A percentile compares a stretch with the other conserved stretches of the same genome.
These are phyloP conservation scores for Propithecus coquereli DNA, from an alignment of 2,113 vertebrate species.

Conservation along the genomic window DNA sequence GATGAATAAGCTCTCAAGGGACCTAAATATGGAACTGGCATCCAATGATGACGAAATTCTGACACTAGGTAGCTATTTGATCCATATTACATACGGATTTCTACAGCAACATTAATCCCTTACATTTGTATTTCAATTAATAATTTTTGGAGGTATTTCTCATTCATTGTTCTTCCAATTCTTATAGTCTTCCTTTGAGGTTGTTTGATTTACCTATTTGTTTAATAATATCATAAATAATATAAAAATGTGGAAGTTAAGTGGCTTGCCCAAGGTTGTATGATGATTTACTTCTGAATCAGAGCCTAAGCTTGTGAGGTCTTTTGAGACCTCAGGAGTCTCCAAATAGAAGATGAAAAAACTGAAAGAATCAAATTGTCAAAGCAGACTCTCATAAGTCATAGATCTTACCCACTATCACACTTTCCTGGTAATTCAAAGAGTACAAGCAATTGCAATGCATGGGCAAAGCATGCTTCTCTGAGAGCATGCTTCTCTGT, in stretches of 20 bases:
- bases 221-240: neutral
- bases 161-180: neutral
- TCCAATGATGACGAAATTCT: neutral
- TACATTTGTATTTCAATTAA: neutral
- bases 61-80: neutral
- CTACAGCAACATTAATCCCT: neutral
- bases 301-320: neutral
- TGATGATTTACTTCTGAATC: neutral
- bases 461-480: neutral
- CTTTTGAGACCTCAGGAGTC: neutral
- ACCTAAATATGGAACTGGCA: neutral
- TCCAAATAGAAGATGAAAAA: neutral
- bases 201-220: neutral
- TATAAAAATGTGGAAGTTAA: neutral
- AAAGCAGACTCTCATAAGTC: neutral
- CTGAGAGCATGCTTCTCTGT: neutral
- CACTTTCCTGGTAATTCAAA: neutral
- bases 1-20: neutral
- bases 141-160: neutral
- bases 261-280: neutral
- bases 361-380: neutral
- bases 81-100: neutral
- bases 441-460: neutral
- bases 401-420: neutral
- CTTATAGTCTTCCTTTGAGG: neutral